These are phyloP conservation scores for Hybognathus amarus DNA, from an alignment of 2,797 vertebrate genomes.

Conservation along the genomic window DNA sequence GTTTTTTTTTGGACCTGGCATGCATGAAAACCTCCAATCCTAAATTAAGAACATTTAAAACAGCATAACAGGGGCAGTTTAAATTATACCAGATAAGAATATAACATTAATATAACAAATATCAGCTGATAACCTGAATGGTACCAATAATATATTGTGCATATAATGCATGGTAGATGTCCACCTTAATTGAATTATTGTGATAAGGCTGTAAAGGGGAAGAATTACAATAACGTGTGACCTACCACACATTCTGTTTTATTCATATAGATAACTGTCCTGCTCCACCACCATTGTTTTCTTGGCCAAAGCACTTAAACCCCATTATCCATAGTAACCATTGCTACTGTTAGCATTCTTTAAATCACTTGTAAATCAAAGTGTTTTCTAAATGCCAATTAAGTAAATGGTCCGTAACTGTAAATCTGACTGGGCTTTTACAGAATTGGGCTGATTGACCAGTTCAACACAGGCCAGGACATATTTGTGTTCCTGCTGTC, in stretches of 20 bases:
- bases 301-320: constrained; percentile 11
- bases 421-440: constrained; percentile 44
- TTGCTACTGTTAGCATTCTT: background rate
- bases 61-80: too few relatives aligned
- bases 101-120: too few relatives aligned
- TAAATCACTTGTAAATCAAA: constrained; percentile 11
- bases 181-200: background rate
- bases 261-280: background rate
- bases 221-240: background rate
- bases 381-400: constrained; percentile 1
- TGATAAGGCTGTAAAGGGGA: background rate
- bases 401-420: constrained; percentile 16
- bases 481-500: constrained; percentile 89
- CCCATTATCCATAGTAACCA: background rate
- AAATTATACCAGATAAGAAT: too few relatives aligned
- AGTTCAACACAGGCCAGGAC: constrained; percentile 84
- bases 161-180: too few relatives aligned
- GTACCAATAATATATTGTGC: background rate
- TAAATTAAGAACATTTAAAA: too few relatives aligned
- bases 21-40: too few relatives aligned
- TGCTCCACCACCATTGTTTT: background rate
- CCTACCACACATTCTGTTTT: background rate
- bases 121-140: too few relatives aligned
- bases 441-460: constrained; percentile 86
- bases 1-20: too few relatives aligned